phyloP scores from a whole-genome alignment of 2,113 vertebrate species.

The Sigmodon hispidus region DNA sequence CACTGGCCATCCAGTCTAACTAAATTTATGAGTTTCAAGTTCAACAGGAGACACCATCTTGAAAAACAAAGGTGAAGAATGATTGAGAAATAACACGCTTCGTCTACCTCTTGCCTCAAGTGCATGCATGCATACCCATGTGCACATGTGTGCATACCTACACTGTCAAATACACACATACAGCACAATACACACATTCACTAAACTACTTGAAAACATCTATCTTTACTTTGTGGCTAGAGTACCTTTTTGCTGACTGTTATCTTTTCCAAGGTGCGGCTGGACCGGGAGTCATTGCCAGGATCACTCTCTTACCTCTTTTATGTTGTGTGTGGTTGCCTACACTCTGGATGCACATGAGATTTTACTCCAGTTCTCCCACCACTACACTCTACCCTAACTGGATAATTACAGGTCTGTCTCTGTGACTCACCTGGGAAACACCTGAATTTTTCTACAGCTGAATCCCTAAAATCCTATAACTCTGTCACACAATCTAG shows the following conservation, averaged over 20 bases:
- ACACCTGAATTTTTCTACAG: not conserved
- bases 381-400: not conserved
- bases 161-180: too few species aligned
- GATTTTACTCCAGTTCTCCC: not conserved
- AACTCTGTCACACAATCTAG: not conserved
- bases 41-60: not conserved
- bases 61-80: not conserved
- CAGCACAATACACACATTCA: too few species aligned
- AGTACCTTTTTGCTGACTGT: not conserved
- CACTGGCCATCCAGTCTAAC: too few species aligned
- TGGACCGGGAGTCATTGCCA: not conserved
- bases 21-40: not conserved
- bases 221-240: not conserved
- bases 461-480: not conserved
- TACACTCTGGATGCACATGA: rapidly evolving
- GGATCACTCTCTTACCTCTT: too few species aligned
- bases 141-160: too few species aligned
- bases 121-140: not conserved
- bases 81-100: not conserved
- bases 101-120: too few species aligned
- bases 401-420: not conserved
- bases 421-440: not conserved
- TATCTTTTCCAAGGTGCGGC: not conserved
- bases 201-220: not conserved
- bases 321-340: not conserved